These are phyloP conservation scores for Papilio helenus DNA, from an alignment of 1,140 invertebrate genomes.

Conservation along the genomic window DNA sequence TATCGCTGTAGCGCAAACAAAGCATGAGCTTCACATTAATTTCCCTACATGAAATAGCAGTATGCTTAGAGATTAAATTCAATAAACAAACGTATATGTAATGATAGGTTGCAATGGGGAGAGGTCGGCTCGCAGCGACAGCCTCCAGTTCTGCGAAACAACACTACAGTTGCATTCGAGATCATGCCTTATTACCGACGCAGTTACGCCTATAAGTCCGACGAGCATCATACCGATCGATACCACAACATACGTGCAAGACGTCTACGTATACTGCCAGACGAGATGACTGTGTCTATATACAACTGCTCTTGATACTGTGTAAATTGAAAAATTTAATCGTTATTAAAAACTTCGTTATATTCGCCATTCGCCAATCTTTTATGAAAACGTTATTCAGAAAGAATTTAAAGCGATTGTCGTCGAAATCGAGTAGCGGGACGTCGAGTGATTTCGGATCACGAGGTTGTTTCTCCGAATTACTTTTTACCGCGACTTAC, in stretches of 20 bases:
- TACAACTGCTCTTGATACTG: not conserved
- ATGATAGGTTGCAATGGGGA: slow-evolving; percentile 38
- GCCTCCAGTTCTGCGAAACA: slow-evolving; percentile 66
- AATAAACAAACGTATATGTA: slow-evolving; percentile 40
- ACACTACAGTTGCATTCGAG: slow-evolving; percentile 64
- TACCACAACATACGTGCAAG: not conserved
- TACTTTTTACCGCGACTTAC: slow-evolving; percentile 4
- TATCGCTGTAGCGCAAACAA: not conserved
- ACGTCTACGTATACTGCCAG: not conserved
- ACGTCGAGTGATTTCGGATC: slow-evolving; percentile 9
- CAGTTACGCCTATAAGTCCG: slow-evolving; percentile 4
- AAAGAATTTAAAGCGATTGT: slow-evolving; percentile 14
- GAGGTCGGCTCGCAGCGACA: slow-evolving; percentile 43
- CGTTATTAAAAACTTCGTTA: not conserved
- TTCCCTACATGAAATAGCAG: not conserved
- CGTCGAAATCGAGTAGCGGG: not conserved
- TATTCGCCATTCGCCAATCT: not conserved
- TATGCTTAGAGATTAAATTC: not conserved
- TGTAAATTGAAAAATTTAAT: not conserved
- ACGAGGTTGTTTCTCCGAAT: slow-evolving; percentile 13
- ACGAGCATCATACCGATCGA: not conserved
- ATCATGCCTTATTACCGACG: slow-evolving; percentile 19
- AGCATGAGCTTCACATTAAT: not conserved
- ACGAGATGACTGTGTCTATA: not conserved
- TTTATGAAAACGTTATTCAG: not conserved